Percentiles rank a stretch among this genome's conserved stretches.
Evolutionary conservation across 1,140 invertebrate species (phyloP).

Genomic region (Cotesia vestalis): DNA sequence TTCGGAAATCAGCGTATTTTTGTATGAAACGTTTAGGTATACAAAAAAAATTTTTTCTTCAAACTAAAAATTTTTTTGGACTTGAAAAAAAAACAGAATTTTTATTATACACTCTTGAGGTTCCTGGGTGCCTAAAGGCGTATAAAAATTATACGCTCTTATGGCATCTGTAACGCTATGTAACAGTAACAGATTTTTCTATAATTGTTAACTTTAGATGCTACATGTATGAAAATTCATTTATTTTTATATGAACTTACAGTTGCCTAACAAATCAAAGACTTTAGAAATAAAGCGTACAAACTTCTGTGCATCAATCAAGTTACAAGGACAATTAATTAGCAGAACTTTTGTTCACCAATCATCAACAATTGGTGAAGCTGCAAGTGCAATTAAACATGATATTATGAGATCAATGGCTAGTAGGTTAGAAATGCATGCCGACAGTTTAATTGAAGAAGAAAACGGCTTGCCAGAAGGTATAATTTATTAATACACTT

Average conservation of each 20-base stretch:
- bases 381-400: constrained; percentile 74
- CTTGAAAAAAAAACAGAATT: no score
- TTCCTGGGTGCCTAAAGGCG: no score
- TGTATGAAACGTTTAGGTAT: no score
- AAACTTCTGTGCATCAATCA: constrained; percentile 64
- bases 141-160: no score
- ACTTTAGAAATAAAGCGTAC: constrained; percentile 48
- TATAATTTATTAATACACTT: constrained; percentile 44
- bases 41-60: no score
- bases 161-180: no score
- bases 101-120: no score
- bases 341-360: constrained; percentile 77
- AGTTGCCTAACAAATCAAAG: constrained; percentile 36
- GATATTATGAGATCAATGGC: constrained; percentile 82
- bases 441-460: constrained; percentile 83
- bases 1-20: no score
- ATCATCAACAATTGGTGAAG: constrained; percentile 75
- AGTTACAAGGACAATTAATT: constrained; percentile 72
- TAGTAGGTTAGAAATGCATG: constrained; percentile 83
- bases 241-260: constrained; percentile 36
- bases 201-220: no score
- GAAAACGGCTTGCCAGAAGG: constrained; percentile 75
- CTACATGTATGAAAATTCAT: neutral
- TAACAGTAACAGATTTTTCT: no score
- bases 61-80: no score